Base-by-base conservation (phyloP, 2,113 vertebrate genomes). In the Barnardius zonarius region DNA sequence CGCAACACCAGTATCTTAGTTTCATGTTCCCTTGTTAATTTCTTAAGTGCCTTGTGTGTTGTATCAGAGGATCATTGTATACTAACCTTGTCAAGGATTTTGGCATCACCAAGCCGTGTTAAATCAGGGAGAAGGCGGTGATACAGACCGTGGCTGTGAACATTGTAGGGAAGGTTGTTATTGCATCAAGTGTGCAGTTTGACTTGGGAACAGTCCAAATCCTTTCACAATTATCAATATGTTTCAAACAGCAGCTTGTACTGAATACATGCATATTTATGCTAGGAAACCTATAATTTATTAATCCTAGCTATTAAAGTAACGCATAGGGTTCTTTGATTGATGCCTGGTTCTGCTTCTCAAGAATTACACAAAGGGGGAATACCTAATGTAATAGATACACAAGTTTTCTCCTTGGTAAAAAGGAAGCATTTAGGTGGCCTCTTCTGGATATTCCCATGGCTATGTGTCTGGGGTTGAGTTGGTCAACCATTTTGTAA, bases 261-360 rank as follows among this genome's bases (percentile, higher is more conserved):
- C 88, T 88, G 90, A 88, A 84, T 48, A 46, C 67, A 51, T 0
- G 0, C 14, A 25, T 94, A 85, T 94, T 93, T 94, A 77, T 93
- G 72, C 51, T 19, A 61, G 48, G 54, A 96, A 95, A 93, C 83
- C 79, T 93, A 35, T 92, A 95, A 96, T 96, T 95, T 96, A 83
- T 92, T 95, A 96, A 90, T 95, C 62, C 90, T 88, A 92, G 73
- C 64, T 81, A 88, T 96, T 96, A 96, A 93, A 72, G 80, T 92
- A 94, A 79, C 63, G 70, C 55, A 67, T 90, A 79, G 86, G 64
- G 48, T 88, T 88, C 61, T 83, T 86, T 96, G 92, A 93, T 72
- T 92, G 94, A 93, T 5, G 2, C 49, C 44, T 95, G 33, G 69
- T 87, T 90, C 52, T 84, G 55, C 55, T 94, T 94, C 61, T 44